Evolutionary conservation across 2,888 invertebrate genomes (phyloP).

Genomic region (Leptothorax acervorum): DNA sequence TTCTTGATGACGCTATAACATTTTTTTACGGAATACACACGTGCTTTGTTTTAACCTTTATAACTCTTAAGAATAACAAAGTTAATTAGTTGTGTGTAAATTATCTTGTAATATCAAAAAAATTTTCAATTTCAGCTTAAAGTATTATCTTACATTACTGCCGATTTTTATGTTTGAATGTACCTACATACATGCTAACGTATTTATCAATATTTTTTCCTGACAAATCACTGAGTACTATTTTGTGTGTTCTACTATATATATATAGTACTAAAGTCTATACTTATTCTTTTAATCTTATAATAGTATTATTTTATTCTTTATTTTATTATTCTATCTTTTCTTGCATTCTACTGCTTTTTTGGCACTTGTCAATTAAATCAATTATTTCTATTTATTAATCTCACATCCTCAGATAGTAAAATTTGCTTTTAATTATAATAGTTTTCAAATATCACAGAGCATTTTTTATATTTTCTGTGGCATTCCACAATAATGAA

Average conservation of each 20-base stretch:
- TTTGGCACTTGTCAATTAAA: neutral
- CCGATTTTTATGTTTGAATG: neutral
- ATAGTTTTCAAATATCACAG: neutral
- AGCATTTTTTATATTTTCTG: neutral
- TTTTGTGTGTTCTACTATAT: no score
- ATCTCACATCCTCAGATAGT: neutral
- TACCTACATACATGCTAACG: neutral
- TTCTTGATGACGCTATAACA: conserved; percentile 15
- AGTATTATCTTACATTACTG: neutral
- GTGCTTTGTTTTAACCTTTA: neutral
- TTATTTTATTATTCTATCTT: neutral
- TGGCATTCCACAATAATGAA: neutral
- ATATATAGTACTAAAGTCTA: neutral
- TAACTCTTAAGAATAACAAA: neutral
- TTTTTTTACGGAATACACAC: neutral
- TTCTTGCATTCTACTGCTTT: neutral
- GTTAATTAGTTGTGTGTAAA: neutral
- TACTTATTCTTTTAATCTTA: neutral
- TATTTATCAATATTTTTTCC: neutral
- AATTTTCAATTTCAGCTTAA: neutral
- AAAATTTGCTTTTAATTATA: neutral
- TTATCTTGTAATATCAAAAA: neutral
- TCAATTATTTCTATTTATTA: neutral
- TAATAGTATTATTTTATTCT: neutral
- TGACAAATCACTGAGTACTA: neutral